Base-by-base conservation (phyloP, 2,888 invertebrate species). In the Epiblema foenella region DNA sequence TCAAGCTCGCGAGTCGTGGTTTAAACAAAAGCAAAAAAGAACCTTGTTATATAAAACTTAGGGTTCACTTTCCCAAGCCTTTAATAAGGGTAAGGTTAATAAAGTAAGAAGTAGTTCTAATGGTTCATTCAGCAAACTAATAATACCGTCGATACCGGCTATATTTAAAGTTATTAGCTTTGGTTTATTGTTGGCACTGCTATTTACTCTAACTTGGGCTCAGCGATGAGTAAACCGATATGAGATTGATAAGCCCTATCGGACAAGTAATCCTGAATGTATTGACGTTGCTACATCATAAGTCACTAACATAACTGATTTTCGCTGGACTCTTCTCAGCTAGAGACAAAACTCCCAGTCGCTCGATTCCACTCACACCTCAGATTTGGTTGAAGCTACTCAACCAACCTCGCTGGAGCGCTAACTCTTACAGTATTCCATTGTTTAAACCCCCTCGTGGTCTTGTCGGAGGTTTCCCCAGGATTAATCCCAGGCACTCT, bases 161-260 rank as follows among this genome's bases (percentile, higher is more conserved):
- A 68, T 54, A 68, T 60, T 54, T 68, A 63, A 63, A 17, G 29
- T 52, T 18, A 63, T 52, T 42, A 15, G 17, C 24, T 17, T 29
- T 17, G 54, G 60, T 68, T 59, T 68, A 68, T 60, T 54, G 60
- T 20, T n/a, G 33, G 17, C n/a, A 17, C 5, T 42, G 29, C 59
- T 52, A 39, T 39, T 10, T 37, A 39, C 24, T 42, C 18, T 11
- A 12, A 11, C 2, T n/a, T 42, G 24, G 59, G 33, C n/a, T 51
- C 52, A 1, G 39, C 10, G 59, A 59, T 52, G 17, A 59, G 67
- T 42, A 59, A 59, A 68, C 37, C 8, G 46, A n/a, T n/a, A 46
- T n/a, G n/a, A 46, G n/a, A n/a, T 46, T 46, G 46, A 46, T 46
- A 46, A n/a, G 46, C 7, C n/a, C 7, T n/a, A n/a, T n/a, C 5